Conservation (phyloP, 2,113 vertebrate species). For the Sula dactylatra region DNA sequence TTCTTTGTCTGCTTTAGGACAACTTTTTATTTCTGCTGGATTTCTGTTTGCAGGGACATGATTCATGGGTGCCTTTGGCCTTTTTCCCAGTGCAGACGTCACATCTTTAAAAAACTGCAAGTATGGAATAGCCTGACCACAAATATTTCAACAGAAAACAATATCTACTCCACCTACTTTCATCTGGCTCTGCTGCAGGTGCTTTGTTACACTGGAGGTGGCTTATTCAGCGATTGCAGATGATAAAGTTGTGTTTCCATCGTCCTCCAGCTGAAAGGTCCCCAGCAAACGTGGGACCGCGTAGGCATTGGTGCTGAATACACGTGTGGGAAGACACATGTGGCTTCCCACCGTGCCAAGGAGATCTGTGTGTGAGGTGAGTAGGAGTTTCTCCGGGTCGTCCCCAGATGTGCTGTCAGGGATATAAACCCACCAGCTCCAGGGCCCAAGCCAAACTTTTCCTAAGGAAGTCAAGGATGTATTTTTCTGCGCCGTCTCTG, state of each 20-base stretch:
- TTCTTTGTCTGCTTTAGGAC: neutral
- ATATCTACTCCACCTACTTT: neutral
- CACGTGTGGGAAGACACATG: neutral
- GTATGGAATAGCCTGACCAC: neutral
- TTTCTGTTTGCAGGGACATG: neutral
- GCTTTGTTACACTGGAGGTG: accelerated
- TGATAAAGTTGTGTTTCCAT: neutral
- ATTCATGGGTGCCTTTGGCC: neutral
- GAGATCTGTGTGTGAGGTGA: neutral
- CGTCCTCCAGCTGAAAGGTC: neutral
- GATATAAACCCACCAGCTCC: neutral
- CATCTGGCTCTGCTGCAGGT: neutral
- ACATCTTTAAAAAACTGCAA: neutral
- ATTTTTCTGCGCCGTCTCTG: accelerated
- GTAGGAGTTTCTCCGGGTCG: neutral
- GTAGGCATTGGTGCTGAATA: accelerated
- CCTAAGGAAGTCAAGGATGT: neutral
- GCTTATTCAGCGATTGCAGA: neutral
- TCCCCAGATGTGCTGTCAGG: neutral
- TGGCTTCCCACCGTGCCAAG: neutral
- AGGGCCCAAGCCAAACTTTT: neutral
- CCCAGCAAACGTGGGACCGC: neutral
- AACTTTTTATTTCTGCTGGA: neutral
- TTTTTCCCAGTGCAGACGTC: neutral
- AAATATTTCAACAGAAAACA: neutral